Evolutionary conservation across 2,888 invertebrate genomes (phyloP), one percentile per base, ranked within the genome.

Genomic region (Clunio marinus): DNA sequence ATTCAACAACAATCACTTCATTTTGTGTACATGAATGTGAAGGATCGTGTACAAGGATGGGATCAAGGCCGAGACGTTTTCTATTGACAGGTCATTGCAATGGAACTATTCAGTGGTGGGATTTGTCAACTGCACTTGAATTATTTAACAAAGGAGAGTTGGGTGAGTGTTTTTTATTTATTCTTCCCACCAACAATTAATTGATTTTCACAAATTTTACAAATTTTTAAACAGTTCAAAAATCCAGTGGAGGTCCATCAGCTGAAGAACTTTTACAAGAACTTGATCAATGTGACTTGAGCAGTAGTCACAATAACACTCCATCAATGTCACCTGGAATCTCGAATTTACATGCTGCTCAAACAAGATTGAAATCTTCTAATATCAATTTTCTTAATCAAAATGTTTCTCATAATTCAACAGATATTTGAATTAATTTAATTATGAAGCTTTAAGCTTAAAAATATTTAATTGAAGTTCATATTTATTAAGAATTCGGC

Each of bases 11-110:
- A 13, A 93, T 99, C 69, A 95, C 93, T 67, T 93, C 96, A 15
- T 98, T 97, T 81, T 93, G 92, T 77, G 95, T 97, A 10, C 96
- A 96, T 75, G 97, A 98, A 79, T 97, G 97, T 77, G 98, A 98
- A 77, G 96, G 96, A 1, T 94, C 96, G 1, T 41, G 68, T 10
- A 89, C 93, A 74, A 84, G 97, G 15, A 91, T 93, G 89, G 91
- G 90, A 5, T 91, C 92, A 8, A 80, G 90, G 66, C 95, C 95
- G 5, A 82, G 95, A 2, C 81, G 97, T 51, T 89, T 94, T 75
- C 86, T 96, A 74, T 88, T 96, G 72, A 95, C 95, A 25, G 96
- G 96, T 0, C 96, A 96, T 76, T 87, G 91, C 41, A 94, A 91
- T 72, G 96, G 96, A 59, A 90, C 91, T 46, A 88, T 96, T 70